Conservation (phyloP, 1,140 invertebrate species). For the Zaprionus vittiger region DNA sequence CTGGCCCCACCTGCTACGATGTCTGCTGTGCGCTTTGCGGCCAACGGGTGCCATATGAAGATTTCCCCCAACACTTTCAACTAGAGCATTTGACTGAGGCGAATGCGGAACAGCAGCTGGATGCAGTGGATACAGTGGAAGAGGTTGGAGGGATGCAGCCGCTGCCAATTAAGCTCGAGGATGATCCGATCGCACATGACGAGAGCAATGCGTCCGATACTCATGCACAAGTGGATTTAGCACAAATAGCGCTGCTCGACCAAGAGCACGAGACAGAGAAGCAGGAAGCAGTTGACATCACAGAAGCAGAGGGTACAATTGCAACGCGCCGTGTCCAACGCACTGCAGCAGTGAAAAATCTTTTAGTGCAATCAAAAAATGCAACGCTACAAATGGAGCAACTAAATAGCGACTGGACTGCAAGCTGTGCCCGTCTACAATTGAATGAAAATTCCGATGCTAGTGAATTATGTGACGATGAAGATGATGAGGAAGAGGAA, state of each 20-base stretch:
- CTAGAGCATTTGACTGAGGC: slow-evolving; percentile 42
- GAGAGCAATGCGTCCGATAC: slow-evolving; percentile 17
- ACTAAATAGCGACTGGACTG: not conserved
- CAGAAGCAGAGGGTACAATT: slow-evolving; percentile 2
- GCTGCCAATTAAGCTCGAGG: slow-evolving; percentile 24
- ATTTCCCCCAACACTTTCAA: slow-evolving; percentile 66
- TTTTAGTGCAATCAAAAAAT: not conserved
- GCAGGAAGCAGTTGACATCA: not conserved
- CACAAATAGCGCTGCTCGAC: slow-evolving; percentile 29
- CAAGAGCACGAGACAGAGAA: slow-evolving; percentile 26
- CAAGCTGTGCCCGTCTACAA: not conserved
- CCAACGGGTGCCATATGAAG: slow-evolving; percentile 46
- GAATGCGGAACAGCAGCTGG: slow-evolving; percentile 18
- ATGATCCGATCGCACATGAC: slow-evolving; percentile 66
- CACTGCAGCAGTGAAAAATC: slow-evolving; percentile 13
- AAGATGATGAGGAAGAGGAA: slow-evolving; percentile 13
- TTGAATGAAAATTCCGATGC: not conserved
- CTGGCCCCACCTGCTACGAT: slow-evolving; percentile 57
- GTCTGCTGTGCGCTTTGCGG: slow-evolving; percentile 67
- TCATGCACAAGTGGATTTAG: slow-evolving; percentile 22
- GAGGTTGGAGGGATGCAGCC: slow-evolving; percentile 16
- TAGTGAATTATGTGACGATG: slow-evolving; percentile 15
- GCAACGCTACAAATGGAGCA: slow-evolving; percentile 1
- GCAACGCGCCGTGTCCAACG: slow-evolving; percentile 17
- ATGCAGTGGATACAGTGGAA: slow-evolving; percentile 20